phyloP scores from a whole-genome alignment of 2,113 vertebrate species.

The Sakesphorus luctuosus region DNA sequence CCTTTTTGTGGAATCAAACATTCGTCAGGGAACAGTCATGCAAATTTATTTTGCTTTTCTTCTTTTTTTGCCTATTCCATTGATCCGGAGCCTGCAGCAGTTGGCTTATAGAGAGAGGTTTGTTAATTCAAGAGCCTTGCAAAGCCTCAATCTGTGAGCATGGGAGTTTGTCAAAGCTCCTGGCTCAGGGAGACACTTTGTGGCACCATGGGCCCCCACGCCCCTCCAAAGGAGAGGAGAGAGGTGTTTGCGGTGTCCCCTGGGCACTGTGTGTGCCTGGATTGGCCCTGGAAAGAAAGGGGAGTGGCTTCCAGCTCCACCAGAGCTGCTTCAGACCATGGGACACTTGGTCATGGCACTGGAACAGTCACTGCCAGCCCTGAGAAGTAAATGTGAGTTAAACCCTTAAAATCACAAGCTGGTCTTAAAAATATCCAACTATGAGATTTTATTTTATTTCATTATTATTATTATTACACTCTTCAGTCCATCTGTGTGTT shows the following conservation, averaged over 20 bases:
- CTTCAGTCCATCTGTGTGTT: background rate
- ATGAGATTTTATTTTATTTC: background rate
- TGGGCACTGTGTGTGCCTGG: background rate
- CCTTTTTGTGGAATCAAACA: background rate
- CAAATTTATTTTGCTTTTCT: background rate
- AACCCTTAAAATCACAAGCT: background rate
- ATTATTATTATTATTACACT: background rate
- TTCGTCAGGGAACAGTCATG: background rate
- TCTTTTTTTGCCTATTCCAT: background rate
- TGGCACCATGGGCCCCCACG: background rate
- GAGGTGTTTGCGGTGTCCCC: background rate
- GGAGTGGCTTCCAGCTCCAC: background rate
- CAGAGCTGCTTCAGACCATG: background rate
- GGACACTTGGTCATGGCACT: accelerated
- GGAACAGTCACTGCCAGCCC: background rate
- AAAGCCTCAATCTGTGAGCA: background rate
- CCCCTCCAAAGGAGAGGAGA: background rate
- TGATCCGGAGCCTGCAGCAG: background rate
- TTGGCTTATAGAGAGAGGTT: background rate
- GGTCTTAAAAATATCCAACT: background rate
- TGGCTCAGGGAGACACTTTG: background rate
- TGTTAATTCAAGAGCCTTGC: background rate
- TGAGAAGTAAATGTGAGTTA: background rate
- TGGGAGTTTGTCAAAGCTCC: background rate
- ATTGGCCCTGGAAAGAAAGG: background rate